These are phyloP conservation scores for Macrophya annulata DNA, from an alignment of 2,888 invertebrate genomes.

Conservation along the genomic window DNA sequence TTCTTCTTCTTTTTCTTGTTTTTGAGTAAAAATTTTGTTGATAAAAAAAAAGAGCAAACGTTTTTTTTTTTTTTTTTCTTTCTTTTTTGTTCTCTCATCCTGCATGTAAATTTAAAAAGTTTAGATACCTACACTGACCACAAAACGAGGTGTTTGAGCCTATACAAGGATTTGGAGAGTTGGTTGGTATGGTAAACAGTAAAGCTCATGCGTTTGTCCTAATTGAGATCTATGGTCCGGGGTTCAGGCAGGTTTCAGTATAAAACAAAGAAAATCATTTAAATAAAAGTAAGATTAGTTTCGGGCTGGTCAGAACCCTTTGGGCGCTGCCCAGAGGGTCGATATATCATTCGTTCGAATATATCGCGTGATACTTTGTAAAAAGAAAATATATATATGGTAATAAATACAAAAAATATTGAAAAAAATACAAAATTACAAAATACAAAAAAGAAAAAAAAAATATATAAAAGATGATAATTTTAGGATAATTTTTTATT, in stretches of 20 bases:
- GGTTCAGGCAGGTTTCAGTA: neutral
- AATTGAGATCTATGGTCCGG: conserved; percentile 27
- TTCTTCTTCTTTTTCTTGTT: neutral
- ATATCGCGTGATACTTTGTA: neutral
- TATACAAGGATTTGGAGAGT: neutral
- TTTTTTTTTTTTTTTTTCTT: neutral
- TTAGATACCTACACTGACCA: conserved; percentile 21
- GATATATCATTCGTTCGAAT: neutral
- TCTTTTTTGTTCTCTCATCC: neutral
- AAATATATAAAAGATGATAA: too few species aligned
- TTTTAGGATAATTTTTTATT: too few species aligned
- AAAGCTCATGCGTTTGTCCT: neutral
- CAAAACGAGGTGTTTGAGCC: neutral
- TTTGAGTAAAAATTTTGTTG: neutral
- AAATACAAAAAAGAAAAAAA: too few species aligned
- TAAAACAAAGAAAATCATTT: conserved; percentile 40
- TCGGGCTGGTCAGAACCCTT: neutral
- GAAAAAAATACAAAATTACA: too few species aligned
- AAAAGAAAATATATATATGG: too few species aligned
- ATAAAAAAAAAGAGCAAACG: neutral
- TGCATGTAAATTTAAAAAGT: neutral
- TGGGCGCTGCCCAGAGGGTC: too few species aligned
- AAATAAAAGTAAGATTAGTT: conserved; percentile 44
- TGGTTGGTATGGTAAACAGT: conserved; percentile 15
- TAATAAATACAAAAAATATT: too few species aligned